Evolutionary conservation across 2,888 invertebrate genomes (phyloP).

Genomic region (Hyles lineata): DNA sequence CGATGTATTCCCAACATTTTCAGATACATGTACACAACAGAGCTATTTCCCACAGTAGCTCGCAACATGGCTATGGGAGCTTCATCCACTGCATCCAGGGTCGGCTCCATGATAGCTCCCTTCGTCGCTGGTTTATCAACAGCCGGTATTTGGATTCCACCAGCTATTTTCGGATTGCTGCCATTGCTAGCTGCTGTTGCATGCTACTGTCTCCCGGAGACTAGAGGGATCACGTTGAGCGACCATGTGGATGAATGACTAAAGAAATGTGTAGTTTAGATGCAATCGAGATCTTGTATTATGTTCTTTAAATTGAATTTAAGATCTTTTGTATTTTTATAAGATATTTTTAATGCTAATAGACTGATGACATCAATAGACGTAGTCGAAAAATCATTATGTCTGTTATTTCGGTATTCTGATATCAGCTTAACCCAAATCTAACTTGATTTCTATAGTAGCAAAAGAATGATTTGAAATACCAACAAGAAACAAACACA

Average conservation of each 20-base stretch:
- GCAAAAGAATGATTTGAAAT: too few species aligned
- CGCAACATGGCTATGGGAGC: conserved; percentile 85
- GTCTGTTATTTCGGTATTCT: too few species aligned
- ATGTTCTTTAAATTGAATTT: too few species aligned
- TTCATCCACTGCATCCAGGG: conserved; percentile 84
- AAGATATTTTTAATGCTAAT: too few species aligned
- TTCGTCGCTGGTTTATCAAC: conserved; percentile 72
- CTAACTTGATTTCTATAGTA: too few species aligned
- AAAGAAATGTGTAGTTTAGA: not conserved
- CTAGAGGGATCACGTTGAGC: conserved; percentile 47
- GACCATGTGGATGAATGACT: conserved; percentile 43
- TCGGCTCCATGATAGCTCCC: conserved; percentile 85
- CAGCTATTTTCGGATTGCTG: conserved; percentile 46
- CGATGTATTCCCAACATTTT: conserved; percentile 24
- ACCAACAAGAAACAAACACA: too few species aligned
- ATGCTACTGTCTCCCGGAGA: conserved; percentile 51
- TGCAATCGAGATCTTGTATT: too few species aligned
- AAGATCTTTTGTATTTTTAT: too few species aligned
- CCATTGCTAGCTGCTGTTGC: conserved; percentile 49
- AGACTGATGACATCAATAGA: too few species aligned
- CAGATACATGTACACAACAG: conserved; percentile 75
- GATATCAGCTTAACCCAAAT: too few species aligned
- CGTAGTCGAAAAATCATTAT: too few species aligned
- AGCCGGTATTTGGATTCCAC: conserved; percentile 49
- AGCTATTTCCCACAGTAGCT: conserved; percentile 85